Conservation (phyloP, 2,113 vertebrate species). For the Lampris megalopsis region DNA sequence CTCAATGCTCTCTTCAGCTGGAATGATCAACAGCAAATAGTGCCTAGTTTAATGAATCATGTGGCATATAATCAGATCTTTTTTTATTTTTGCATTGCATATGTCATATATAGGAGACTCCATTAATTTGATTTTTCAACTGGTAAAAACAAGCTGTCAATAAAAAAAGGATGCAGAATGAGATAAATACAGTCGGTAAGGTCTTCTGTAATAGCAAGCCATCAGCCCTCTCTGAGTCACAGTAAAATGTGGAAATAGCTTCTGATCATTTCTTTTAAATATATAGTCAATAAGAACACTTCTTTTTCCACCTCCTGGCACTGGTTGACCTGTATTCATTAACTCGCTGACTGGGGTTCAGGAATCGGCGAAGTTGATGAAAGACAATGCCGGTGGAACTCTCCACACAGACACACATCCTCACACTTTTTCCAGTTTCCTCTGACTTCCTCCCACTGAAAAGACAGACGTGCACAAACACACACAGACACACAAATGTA, state of each 20-base stretch:
- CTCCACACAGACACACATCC: constrained; percentile 45
- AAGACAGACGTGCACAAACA: constrained; percentile 3
- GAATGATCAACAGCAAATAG: constrained; percentile 18
- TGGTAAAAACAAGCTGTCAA: no score
- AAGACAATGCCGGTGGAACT: constrained; percentile 37
- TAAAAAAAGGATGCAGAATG: background rate
- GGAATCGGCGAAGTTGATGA: constrained; percentile 28
- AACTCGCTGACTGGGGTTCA: constrained; percentile 29
- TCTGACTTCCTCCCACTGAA: constrained; percentile 31
- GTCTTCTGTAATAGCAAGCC: background rate
- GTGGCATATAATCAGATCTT: background rate
- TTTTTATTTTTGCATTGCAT: no score
- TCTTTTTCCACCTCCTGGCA: constrained; percentile 10
- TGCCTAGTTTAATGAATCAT: constrained; percentile 1
- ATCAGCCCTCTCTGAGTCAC: constrained; percentile 12
- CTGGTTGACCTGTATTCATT: constrained; percentile 34
- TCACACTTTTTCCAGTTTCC: constrained; percentile 38
- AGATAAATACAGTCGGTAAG: background rate
- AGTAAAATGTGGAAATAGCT: constrained; percentile 9
- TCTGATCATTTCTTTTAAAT: background rate
- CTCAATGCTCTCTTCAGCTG: constrained; percentile 1
- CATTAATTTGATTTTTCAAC: no score
- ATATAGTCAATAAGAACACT: background rate
- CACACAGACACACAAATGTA: constrained; percentile 32
- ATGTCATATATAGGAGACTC: no score